Base-by-base conservation (phyloP, 2,113 vertebrate species). In the Heptranchias perlo region DNA sequence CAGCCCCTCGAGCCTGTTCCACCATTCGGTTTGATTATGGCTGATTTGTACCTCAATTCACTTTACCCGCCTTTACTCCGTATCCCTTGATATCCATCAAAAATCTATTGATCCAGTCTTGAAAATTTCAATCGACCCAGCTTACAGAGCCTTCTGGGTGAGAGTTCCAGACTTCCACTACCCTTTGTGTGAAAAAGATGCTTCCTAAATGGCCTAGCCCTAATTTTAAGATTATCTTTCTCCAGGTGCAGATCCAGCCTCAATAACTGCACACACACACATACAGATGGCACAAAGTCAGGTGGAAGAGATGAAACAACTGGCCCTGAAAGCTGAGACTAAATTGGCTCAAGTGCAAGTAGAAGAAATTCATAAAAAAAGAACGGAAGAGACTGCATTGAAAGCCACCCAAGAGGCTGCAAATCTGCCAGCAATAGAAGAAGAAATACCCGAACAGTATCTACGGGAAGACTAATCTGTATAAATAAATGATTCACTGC, bases 161-260 rank as follows among this genome's bases (percentile, higher is more conserved):
- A 62, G 87, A n/a, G 58, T 58, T 58, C 25, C 49, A 73, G 31
- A 73, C n/a, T 35, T 35, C n/a, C 69, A 54, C 10, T 8, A 89
- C 4, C 21, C 86, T 89, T 89, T 58, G 13, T 35, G 69, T n/a
- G 52, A 23, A 31, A 49, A 25, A 44, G 44, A 14, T 82, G 76
- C 16, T 11, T 58, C 54, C 86, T 35, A 89, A 35, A 28, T 31
- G 31, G 23, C 84, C 25, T 28, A 11, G 44, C 52, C 61, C 14
- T 58, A 11, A 92, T 39, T 62, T 23, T 82, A 82, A 82, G 39
- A 44, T 44, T n/a, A n/a, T 62, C 25, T 35, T n/a, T 28, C 64
- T 4, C 0, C 97, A 99, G 99, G 99, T 96, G 99, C 99, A 0
- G 98, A 99, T 82, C 98, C 99, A 78, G 98, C 98, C 2, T 98